Evolutionary conservation across 2,113 vertebrate species (phyloP).

Genomic region (Tragelaphus imberbis): DNA sequence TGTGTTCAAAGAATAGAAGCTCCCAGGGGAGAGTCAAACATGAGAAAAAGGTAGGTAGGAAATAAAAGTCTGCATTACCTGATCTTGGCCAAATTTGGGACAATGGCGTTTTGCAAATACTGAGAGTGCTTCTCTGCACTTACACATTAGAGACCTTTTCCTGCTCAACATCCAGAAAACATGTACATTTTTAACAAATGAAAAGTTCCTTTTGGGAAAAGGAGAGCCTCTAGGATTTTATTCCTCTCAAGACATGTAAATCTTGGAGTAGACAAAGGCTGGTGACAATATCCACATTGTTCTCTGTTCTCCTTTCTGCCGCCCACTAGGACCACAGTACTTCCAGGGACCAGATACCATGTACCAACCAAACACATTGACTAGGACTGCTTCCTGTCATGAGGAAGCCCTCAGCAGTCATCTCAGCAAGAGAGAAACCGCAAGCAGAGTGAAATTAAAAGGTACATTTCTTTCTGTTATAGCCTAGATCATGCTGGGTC

Average conservation of each 20-base stretch:
- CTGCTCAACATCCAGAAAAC: neutral
- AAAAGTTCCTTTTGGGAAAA: neutral
- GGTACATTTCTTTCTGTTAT: neutral
- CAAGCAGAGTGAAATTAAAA: neutral
- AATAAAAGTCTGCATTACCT: neutral
- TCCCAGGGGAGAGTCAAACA: neutral
- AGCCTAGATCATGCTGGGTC: neutral
- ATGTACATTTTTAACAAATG: neutral
- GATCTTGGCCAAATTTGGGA: neutral
- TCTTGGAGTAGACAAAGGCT: neutral
- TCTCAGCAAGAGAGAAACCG: neutral
- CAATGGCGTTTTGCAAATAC: neutral
- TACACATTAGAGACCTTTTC: neutral
- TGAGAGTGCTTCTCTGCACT: neutral
- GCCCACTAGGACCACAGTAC: neutral
- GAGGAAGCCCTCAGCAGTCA: neutral
- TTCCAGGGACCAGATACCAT: neutral
- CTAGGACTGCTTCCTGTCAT: neutral
- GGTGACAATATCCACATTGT: neutral
- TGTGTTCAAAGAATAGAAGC: neutral
- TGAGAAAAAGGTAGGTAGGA: neutral
- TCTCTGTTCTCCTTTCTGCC: neutral
- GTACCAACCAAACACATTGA: neutral
- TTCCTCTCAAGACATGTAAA: neutral
- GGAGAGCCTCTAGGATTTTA: neutral